phyloP scores from a whole-genome alignment of 2,888 invertebrate species.

The Epistrophella euchroma region DNA sequence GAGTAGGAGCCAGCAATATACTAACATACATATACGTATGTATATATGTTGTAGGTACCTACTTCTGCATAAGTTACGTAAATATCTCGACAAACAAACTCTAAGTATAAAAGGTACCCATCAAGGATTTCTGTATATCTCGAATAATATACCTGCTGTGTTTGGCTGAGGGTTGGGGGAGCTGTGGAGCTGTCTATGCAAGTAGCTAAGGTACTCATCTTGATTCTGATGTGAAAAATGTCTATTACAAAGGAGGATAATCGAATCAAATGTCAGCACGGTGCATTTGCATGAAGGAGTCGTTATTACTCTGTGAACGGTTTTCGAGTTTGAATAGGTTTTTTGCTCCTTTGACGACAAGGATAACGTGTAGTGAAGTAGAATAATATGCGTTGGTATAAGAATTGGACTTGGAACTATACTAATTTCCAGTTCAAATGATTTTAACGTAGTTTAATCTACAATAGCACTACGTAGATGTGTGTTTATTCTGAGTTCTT shows the following conservation, averaged over 20 bases:
- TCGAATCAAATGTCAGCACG: conserved; percentile 70
- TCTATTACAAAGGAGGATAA: conserved; percentile 65
- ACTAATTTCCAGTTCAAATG: conserved; percentile 36
- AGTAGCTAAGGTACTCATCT: conserved; percentile 49
- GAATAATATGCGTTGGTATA: conserved; percentile 16
- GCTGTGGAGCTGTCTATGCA: neutral
- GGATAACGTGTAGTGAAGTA: neutral
- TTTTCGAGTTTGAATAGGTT: conserved; percentile 32
- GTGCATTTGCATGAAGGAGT: conserved; percentile 68
- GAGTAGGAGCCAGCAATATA: neutral
- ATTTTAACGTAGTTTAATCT: conserved; percentile 32
- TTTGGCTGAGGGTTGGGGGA: neutral
- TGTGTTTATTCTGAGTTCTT: neutral
- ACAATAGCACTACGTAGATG: neutral
- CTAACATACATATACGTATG: no score
- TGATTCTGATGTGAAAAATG: conserved; percentile 67
- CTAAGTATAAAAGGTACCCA: neutral
- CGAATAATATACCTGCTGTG: conserved; percentile 1
- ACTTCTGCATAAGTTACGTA: neutral
- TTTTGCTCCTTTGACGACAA: conserved; percentile 23
- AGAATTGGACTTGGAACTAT: conserved; percentile 33
- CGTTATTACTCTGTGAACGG: conserved; percentile 52
- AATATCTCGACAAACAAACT: neutral
- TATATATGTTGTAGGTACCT: no score
- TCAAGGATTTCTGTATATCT: conserved; percentile 4